Evolutionary conservation across 2,888 invertebrate species (phyloP), one percentile per base, ranked within the genome.

Genomic region (Iphiclides podalirius): DNA sequence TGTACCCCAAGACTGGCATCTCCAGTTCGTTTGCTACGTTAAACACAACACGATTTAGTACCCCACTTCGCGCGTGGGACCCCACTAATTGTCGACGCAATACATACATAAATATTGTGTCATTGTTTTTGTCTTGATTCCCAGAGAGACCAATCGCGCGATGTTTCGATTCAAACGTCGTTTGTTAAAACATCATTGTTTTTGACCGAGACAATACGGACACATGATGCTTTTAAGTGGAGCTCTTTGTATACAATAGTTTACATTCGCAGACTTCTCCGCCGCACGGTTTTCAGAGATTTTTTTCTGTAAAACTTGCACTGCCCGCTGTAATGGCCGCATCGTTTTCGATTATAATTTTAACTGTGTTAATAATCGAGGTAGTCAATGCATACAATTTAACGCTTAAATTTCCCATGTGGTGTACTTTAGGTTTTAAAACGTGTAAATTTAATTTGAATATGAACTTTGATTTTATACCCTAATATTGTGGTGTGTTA

Each of bases 301-400:
- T 17, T 33, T 3, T n/a, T 36, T 38, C 8, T 14, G 15, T 42
- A 11, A 33, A 16, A 16, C 34, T 11, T 37, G 37, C 15, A 37
- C 15, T 48, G 31, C 23, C 20, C 7, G 34, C 31, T 34, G 52
- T 51, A 45, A 55, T 58, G 54, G 52, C 54, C 36, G 12, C 55
- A 26, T 57, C 55, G 55, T 47, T 28, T 15, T 14, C 41, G 2
- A 15, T 64, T 43, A 39, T 64, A 1, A 44, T 70, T 38, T 8
- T 69, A 42, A 20, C 71, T 11, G 36, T 70, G 28, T 41, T 59
- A 4, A 11, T 67, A 3, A 26, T 67, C 11, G 67, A 77, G 76
- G 77, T 78, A 77, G 64, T 60, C 37, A 43, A 52, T 17, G 26
- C 59, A 36, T 70, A 64, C 45, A 70, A 69, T 57, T 39, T 67